Conservation (phyloP, 2,797 vertebrate species). For the Sphenodon punctatus region DNA sequence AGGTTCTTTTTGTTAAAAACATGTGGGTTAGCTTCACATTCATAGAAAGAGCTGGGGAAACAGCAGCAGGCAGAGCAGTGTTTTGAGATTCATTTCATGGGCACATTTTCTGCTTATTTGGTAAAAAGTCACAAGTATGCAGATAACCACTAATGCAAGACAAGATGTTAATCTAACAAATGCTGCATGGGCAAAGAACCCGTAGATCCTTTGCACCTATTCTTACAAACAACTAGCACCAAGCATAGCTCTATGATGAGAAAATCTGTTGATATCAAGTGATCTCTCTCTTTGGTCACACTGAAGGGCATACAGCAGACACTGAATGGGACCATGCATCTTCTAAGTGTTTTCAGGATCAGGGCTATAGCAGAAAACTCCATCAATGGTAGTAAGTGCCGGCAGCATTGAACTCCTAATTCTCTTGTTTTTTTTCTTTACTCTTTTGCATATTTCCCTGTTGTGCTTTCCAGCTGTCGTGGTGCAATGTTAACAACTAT, state of each 20-base stretch:
- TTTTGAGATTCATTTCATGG: constrained; percentile 17
- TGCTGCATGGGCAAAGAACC: neutral
- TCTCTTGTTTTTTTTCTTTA: neutral
- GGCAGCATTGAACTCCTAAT: neutral
- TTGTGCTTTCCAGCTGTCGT: too few species aligned
- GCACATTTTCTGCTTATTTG: neutral
- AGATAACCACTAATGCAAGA: neutral
- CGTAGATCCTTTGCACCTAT: neutral
- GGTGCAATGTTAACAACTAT: neutral
- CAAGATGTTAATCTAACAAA: neutral
- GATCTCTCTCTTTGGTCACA: neutral
- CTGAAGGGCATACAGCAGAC: too few species aligned
- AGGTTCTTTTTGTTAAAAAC: constrained; percentile 36
- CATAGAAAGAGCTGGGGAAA: constrained; percentile 23
- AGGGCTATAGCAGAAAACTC: too few species aligned
- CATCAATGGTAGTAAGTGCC: neutral
- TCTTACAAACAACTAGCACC: neutral
- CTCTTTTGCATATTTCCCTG: neutral
- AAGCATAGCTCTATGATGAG: neutral
- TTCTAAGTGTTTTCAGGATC: too few species aligned
- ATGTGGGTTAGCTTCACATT: constrained; percentile 20
- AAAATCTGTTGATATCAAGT: neutral
- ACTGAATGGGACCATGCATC: too few species aligned
- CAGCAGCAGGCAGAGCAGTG: neutral
- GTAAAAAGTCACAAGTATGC: neutral